Evolutionary conservation across 2,888 invertebrate genomes (phyloP).

Genomic region (Itoplectis maculator): DNA sequence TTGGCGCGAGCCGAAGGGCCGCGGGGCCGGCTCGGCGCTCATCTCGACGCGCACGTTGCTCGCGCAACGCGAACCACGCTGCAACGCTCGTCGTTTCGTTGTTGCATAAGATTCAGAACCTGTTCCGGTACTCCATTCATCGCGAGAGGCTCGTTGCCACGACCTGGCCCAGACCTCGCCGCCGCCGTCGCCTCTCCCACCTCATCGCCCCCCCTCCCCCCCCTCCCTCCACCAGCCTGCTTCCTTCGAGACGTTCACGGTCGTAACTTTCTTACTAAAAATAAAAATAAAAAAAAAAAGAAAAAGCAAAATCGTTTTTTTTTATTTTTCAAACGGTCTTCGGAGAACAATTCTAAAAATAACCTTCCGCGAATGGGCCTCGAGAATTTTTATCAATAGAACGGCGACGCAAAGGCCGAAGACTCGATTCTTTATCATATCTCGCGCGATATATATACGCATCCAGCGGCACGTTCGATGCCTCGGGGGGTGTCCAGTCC

Average conservation of each 20-base stretch:
- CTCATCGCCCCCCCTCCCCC: neutral
- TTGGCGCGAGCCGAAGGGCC: too few species aligned
- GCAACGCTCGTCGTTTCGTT: slow-evolving; percentile 75
- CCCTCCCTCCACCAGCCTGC: too few species aligned
- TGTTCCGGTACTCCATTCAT: slow-evolving; percentile 82
- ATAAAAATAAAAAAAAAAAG: neutral
- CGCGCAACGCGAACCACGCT: slow-evolving; percentile 22
- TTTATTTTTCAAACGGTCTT: too few species aligned
- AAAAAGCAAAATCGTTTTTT: too few species aligned
- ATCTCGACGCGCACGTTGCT: slow-evolving; percentile 39
- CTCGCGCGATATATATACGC: slow-evolving; percentile 21
- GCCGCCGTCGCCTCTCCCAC: too few species aligned
- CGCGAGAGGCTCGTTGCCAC: slow-evolving; percentile 40
- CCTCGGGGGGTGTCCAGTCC: slow-evolving; percentile 26
- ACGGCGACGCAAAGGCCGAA: slow-evolving; percentile 12
- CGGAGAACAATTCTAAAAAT: neutral
- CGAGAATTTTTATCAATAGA: slow-evolving; percentile 31
- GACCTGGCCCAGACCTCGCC: slow-evolving; percentile 40
- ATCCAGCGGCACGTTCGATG: slow-evolving; percentile 23
- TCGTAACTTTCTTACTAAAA: slow-evolving; percentile 20
- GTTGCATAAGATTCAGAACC: slow-evolving; percentile 83
- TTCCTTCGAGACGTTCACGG: slow-evolving; percentile 46
- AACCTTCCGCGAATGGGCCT: neutral
- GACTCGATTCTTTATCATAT: slow-evolving; percentile 2
- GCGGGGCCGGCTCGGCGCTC: too few species aligned